Evolutionary conservation across 2,797 vertebrate genomes (phyloP).

Genomic region (Acipenser ruthenus): DNA sequence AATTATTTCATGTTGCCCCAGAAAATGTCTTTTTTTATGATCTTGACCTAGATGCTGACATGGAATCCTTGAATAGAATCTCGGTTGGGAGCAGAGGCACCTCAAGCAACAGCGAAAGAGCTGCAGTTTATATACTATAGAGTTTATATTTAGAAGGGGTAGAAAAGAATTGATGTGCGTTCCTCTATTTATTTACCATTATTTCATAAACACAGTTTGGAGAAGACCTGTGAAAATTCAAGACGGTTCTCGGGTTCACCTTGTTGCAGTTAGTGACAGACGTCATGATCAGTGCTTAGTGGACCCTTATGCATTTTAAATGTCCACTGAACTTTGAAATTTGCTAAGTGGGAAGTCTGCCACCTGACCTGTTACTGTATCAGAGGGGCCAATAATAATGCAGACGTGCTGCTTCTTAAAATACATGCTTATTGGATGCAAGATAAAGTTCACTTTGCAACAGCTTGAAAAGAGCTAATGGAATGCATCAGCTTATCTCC

Average conservation of each 20-base stretch:
- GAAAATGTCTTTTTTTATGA: slow-evolving; percentile 34
- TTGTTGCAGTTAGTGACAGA: no score
- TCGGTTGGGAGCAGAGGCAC: slow-evolving; percentile 29
- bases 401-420: slow-evolving; percentile 10
- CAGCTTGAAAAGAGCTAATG: no score
- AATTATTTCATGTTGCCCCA: slow-evolving; percentile 23
- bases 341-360: no score
- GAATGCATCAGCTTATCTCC: neutral
- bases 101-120: slow-evolving; percentile 27
- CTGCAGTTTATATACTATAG: slow-evolving; percentile 1
- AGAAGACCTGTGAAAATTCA: no score
- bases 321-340: no score
- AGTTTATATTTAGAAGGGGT: neutral
- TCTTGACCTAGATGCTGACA: slow-evolving; percentile 46
- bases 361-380: slow-evolving; percentile 1
- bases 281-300: no score
- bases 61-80: slow-evolving; percentile 49
- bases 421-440: neutral
- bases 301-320: no score
- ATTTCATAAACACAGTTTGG: no score
- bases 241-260: no score
- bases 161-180: no score
- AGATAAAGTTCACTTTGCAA: no score
- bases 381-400: slow-evolving; percentile 1
- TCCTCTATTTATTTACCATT: no score